Conservation (phyloP, 2,797 vertebrate species). For the Uromys caudimaculatus region DNA sequence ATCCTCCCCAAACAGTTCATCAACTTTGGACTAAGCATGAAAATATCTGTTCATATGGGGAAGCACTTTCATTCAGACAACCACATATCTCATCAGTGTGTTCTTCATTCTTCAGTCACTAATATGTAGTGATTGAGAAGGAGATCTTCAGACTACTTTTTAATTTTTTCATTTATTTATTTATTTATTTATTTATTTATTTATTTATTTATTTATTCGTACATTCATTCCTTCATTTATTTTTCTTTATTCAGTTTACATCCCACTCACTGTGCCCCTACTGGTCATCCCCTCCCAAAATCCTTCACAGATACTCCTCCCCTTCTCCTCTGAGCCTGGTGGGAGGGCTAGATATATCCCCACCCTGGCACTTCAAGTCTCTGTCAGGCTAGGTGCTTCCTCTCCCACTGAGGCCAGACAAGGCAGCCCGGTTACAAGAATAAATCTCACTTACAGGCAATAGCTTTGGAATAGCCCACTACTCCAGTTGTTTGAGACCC, state of each 20-base stretch:
- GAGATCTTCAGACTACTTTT: slow-evolving; percentile 1
- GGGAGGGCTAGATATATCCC: too few relatives aligned
- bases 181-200: too few relatives aligned
- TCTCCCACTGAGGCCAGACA: not conserved
- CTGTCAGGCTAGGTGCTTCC: not conserved
- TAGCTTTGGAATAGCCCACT: not conserved
- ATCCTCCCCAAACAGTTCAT: not conserved
- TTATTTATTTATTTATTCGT: not conserved
- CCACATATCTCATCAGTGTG: not conserved
- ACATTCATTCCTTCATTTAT: too few relatives aligned
- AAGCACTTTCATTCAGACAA: not conserved
- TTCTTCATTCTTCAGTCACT: slow-evolving; percentile 31
- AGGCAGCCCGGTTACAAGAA: not conserved
- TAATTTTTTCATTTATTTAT: not conserved
- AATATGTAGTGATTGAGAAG: not conserved
- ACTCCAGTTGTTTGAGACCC: not conserved
- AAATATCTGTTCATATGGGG: too few relatives aligned
- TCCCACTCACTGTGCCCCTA: too few relatives aligned
- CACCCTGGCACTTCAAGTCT: not conserved
- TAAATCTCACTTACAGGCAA: not conserved
- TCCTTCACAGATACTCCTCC: fast-evolving
- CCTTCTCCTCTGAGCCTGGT: not conserved
- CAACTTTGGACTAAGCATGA: not conserved
- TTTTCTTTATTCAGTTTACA: not conserved
- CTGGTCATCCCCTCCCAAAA: not conserved